Conservation (phyloP, 2,888 invertebrate species). For the Pyrocoelia pectoralis region DNA sequence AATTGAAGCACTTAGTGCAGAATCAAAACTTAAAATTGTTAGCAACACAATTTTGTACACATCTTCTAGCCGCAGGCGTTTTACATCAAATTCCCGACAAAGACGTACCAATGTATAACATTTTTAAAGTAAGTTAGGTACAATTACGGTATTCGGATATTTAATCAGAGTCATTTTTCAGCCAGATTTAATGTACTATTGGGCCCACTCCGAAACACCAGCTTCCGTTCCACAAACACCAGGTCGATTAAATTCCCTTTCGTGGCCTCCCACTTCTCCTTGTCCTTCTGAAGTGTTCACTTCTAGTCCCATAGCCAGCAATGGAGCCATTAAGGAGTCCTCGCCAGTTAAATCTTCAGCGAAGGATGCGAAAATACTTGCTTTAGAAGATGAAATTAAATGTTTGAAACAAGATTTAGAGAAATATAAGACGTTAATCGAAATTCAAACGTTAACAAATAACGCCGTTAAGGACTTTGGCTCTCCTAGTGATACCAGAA, state of each 20-base stretch:
- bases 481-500: slow-evolving; percentile 56
- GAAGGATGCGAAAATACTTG: slow-evolving; percentile 54
- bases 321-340: slow-evolving; percentile 33
- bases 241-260: slow-evolving; percentile 73
- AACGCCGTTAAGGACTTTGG: slow-evolving; percentile 64
- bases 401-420: slow-evolving; percentile 66
- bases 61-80: slow-evolving; percentile 87
- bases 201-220: slow-evolving; percentile 82
- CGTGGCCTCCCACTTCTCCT: slow-evolving; percentile 74
- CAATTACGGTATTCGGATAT: no score
- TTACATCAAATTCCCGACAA: slow-evolving; percentile 81
- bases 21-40: slow-evolving; percentile 79
- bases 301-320: slow-evolving; percentile 39
- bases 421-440: slow-evolving; percentile 65
- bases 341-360: slow-evolving; percentile 41
- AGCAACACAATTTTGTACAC: slow-evolving; percentile 85
- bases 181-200: slow-evolving; percentile 92
- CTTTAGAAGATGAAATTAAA: slow-evolving; percentile 62
- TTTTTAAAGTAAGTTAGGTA: slow-evolving; percentile 72
- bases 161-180: slow-evolving; percentile 62
- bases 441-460: slow-evolving; percentile 65
- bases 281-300: slow-evolving; percentile 42
- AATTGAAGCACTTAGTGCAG: slow-evolving; percentile 68
- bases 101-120: slow-evolving; percentile 70
- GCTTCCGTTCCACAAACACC: slow-evolving; percentile 74